Base-by-base conservation (phyloP, 2,113 vertebrate genomes). In the Sinocyclocheilus grahami region DNA sequence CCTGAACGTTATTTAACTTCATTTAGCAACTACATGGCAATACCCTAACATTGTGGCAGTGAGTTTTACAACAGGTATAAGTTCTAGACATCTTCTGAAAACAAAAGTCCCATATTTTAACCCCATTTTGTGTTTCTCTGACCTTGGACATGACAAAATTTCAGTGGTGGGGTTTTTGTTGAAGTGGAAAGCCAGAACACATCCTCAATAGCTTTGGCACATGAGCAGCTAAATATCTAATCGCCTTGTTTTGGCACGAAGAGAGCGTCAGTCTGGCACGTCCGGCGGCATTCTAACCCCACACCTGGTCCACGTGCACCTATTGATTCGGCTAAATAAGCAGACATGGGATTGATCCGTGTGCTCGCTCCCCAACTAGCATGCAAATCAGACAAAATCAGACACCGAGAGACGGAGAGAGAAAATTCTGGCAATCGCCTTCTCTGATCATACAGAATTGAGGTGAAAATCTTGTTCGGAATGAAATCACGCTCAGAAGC, bases 271-370 rank as follows among this genome's bases (percentile, higher is more conserved):
- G 81, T 67, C 46, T 89, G 55, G 76, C 85, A 84, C 37, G 72
- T 89, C 77, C 18, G 20, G 72, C 62, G 48, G 72, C 85, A 85
- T 85, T 80, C 71, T 62, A 85, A 82, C 82, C 82, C 78, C 78
- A 84, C 27, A 74, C 62, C 78, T 78, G 78, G 67, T 77, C 77
- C 83, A 82, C 72, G 37, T 30, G 65, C 67, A 84, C 83, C 74
- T 89, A 87, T 87, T 67, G 83, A 87, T 87, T 87, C 74, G 82
- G 79, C 74, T 85, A 87, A 89, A 89, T 87, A 89, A 87, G 53
- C 86, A 89, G 78, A 85, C 79, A 87, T 79, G 86, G 86, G 86
- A 87, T 89, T 89, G 88, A 87, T 87, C 79, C 30, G 11, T 85
- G 53, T 78, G 39, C 75, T 24, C 46, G 9, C 55, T 62, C 84